phyloP scores from a whole-genome alignment of 2,888 invertebrate genomes.

The Trachelus stipa region DNA sequence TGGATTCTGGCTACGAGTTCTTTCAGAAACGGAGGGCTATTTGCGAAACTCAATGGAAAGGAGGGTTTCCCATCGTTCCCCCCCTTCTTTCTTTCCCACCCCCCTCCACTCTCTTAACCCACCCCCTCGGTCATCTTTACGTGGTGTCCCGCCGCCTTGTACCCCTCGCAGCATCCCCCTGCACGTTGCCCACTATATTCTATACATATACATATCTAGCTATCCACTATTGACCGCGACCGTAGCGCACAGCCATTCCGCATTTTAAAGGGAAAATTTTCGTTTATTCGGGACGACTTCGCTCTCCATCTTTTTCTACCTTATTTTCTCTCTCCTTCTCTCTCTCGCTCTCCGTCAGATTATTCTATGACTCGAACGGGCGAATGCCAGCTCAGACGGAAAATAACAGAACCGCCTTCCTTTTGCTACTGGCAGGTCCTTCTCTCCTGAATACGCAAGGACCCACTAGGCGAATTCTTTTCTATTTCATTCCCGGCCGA shows the following conservation, averaged over 20 bases:
- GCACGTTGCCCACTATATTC: not conserved
- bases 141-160: not conserved
- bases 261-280: conserved; percentile 66
- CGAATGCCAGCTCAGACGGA: conserved; percentile 62
- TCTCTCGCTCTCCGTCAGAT: conserved; percentile 41
- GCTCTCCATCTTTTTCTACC: conserved; percentile 31
- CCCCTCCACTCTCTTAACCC: not conserved
- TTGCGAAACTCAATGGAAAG: conserved; percentile 54
- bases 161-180: not conserved
- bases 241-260: conserved; percentile 54
- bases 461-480: not conserved
- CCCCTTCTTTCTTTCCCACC: conserved; percentile 25
- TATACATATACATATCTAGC: not conserved
- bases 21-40: conserved; percentile 49
- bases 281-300: conserved; percentile 56
- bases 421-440: conserved; percentile 63
- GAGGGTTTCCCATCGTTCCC: conserved; percentile 38
- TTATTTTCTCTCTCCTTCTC: conserved; percentile 16
- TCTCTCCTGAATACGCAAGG: conserved; percentile 28
- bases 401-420: conserved; percentile 59
- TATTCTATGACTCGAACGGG: conserved; percentile 56
- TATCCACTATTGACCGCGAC: conserved; percentile 49
- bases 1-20: conserved; percentile 37
- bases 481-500: not conserved
- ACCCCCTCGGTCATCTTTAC: not conserved